Evolutionary conservation across 2,888 invertebrate species (phyloP).

Genomic region (Eilema caniola): DNA sequence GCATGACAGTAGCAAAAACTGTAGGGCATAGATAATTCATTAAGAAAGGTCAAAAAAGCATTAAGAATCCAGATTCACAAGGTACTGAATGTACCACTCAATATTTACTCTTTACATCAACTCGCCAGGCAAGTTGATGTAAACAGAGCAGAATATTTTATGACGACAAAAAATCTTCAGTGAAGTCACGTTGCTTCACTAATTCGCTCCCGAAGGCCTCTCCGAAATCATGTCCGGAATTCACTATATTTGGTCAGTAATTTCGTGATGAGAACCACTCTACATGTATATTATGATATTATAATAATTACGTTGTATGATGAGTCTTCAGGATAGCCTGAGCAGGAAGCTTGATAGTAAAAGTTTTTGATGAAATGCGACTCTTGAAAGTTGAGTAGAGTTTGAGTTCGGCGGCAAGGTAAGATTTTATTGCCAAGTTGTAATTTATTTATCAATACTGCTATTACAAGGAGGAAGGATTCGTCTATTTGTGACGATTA

Average conservation of each 20-base stretch:
- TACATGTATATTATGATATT: constrained; percentile 60
- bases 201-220: constrained; percentile 77
- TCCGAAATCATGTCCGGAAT: constrained; percentile 77
- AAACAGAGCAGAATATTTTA: constrained; percentile 64
- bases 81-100: background rate
- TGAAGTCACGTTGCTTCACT: constrained; percentile 79
- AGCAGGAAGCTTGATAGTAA: too few relatives aligned
- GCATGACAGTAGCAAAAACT: too few relatives aligned
- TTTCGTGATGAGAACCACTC: constrained; percentile 61
- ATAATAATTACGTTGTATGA: constrained; percentile 43
- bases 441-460: too few relatives aligned
- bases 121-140: constrained; percentile 30
- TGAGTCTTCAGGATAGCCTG: background rate
- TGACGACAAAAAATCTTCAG: constrained; percentile 78
- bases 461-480: too few relatives aligned
- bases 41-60: background rate
- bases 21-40: too few relatives aligned
- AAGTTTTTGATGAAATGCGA: too few relatives aligned
- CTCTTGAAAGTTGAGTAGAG: too few relatives aligned
- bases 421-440: too few relatives aligned
- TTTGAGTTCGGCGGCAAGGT: too few relatives aligned
- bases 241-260: constrained; percentile 72
- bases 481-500: too few relatives aligned
- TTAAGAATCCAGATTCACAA: background rate
- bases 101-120: too few relatives aligned